Base-by-base conservation (phyloP, 2,888 invertebrate species). In the Lasioglossum zephyrum region DNA sequence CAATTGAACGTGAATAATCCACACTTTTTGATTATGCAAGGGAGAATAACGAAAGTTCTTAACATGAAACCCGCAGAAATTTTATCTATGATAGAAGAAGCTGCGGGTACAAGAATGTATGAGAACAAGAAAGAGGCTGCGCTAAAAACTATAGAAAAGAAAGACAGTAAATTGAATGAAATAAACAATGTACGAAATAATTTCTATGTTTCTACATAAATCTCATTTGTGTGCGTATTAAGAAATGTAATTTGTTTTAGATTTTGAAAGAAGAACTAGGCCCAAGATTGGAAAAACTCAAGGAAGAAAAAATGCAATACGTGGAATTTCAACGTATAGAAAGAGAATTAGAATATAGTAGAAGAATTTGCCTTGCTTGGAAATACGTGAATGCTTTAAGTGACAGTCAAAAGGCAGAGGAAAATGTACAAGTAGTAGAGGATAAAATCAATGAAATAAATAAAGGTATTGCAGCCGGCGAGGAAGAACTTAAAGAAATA, bases 11-110 rank as follows among this genome's bases (percentile, higher is more conserved):
- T 99, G 2, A 99, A 99, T 96, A 99, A 99, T 96, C 99, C 99
- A 0, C 99, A 99, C 95, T 99, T 99, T 95, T 96, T 99, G 57
- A 99, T 99, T 93, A 99, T 99, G 99, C 99, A 99, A 96, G 99
- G 99, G 0, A 97, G 99, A 88, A 99, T 99, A 90, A 99, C 99
- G 1, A 99, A 99, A 96, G 99, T 99, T 3, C 96, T 99, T 44
- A 99, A 99, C 95, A 99, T 99, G 99, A 99, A 99, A 94, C 99
- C 99, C 0, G 97, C 97, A 72, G 99, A 99, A 97, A 98, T 99
- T 92, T 96, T 99, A 79, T 98, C 98, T 0, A 99, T 99, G 99
- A 97, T 99, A 81, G 99, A 99, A 95, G 99, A 99, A 96, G 99
- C 99, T 11, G 99, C 99, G 0, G 99, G 99, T 1, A 99, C 99